Evolutionary conservation across 2,888 invertebrate species (phyloP).

Genomic region (Amphipoea oculea): DNA sequence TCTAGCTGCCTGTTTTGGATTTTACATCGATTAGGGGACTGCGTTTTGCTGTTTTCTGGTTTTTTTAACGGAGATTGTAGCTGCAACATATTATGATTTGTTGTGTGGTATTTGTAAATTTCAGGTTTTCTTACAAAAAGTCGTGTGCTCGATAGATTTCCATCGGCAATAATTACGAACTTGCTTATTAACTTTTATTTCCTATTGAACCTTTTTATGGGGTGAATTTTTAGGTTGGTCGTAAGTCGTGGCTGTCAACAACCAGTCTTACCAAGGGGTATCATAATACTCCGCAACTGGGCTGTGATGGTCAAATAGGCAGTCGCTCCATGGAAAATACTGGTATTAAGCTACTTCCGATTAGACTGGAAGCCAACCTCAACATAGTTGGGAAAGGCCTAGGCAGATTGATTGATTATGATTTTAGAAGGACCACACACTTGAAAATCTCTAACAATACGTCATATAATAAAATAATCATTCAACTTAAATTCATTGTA

Average conservation of each 20-base stretch:
- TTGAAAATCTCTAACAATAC: not conserved
- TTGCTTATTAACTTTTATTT: not conserved
- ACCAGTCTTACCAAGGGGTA: not conserved
- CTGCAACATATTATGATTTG: not conserved
- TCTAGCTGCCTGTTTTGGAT: conserved; percentile 57
- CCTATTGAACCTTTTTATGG: not conserved
- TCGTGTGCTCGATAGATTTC: not conserved
- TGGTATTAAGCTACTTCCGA: not conserved
- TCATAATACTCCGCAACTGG: not conserved
- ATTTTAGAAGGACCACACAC: not conserved
- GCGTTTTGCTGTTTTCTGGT: not conserved
- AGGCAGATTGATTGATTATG: not conserved
- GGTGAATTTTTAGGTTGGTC: too few relatives aligned
- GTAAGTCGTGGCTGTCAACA: not conserved
- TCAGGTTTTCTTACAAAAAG: not conserved
- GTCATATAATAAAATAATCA: not conserved
- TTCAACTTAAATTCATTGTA: not conserved
- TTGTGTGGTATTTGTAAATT: not conserved
- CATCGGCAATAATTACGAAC: not conserved
- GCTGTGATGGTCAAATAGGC: not conserved
- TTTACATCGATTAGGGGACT: conserved; percentile 55
- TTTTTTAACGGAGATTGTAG: not conserved
- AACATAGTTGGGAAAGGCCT: not conserved
- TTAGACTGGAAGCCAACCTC: not conserved
- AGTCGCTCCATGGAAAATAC: not conserved